Evolutionary conservation across 2,888 invertebrate genomes (phyloP).

Genomic region (Dusona sp.): DNA sequence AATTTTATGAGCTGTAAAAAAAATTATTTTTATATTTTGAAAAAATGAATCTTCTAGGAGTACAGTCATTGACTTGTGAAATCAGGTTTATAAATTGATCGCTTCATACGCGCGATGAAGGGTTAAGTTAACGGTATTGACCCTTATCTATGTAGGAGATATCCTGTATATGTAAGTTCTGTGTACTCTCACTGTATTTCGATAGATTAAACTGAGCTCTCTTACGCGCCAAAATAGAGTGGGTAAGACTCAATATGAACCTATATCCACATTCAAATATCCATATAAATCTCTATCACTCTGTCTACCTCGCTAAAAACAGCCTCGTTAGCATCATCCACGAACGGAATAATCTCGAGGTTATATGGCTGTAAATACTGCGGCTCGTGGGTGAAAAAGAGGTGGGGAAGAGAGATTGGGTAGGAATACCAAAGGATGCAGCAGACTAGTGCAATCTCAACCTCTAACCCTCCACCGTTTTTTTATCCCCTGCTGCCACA

Average conservation of each 20-base stretch:
- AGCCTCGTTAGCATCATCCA: constrained; percentile 72
- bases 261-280: constrained; percentile 23
- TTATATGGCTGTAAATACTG: constrained; percentile 70
- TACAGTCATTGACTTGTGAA: background rate
- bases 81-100: constrained; percentile 3
- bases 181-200: constrained; percentile 7
- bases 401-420: constrained; percentile 2
- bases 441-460: constrained; percentile 39
- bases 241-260: background rate
- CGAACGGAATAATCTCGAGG: constrained; percentile 74
- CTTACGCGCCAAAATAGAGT: constrained; percentile 22
- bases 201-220: constrained; percentile 23
- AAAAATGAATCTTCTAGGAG: background rate
- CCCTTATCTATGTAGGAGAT: background rate
- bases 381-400: constrained; percentile 30
- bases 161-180: background rate
- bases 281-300: background rate
- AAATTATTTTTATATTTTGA: background rate
- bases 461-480: constrained; percentile 39
- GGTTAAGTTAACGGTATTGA: background rate
- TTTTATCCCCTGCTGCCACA: constrained; percentile 21
- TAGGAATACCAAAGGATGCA: constrained; percentile 13
- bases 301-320: constrained; percentile 69
- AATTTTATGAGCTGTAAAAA: too few relatives aligned
- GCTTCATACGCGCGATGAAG: background rate